phyloP scores from a whole-genome alignment of 2,113 vertebrate species.

The Pollimyrus isidori region DNA sequence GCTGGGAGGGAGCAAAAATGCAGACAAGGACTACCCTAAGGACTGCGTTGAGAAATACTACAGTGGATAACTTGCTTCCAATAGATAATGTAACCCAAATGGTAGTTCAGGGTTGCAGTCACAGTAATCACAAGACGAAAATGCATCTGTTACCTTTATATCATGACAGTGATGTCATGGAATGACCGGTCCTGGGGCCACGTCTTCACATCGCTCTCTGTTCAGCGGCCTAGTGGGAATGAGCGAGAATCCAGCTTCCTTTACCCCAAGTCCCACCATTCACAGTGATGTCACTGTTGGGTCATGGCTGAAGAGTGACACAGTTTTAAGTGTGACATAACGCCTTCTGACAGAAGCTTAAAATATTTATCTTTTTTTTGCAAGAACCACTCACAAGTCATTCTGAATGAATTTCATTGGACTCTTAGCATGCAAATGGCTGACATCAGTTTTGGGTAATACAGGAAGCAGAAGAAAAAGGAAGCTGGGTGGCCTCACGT shows the following conservation, averaged over 20 bases:
- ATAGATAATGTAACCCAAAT: not conserved
- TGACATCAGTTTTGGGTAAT: not conserved
- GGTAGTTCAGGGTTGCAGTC: constrained; percentile 4
- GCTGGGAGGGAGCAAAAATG: not conserved
- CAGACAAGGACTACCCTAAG: not conserved
- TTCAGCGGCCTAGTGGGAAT: not conserved
- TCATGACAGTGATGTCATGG: constrained; percentile 30
- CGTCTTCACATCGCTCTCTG: not conserved
- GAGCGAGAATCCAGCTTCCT: not conserved
- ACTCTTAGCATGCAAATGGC: not conserved
- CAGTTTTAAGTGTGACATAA: not conserved
- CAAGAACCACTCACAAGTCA: not conserved
- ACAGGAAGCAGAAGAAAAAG: not conserved
- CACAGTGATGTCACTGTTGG: not conserved
- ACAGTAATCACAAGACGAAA: constrained; percentile 32
- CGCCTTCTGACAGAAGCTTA: not conserved
- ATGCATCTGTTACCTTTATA: constrained; percentile 23
- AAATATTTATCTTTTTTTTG: not conserved
- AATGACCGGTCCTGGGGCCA: constrained; percentile 21
- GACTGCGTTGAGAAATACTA: not conserved
- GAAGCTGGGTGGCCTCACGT: not conserved
- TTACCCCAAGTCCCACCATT: not conserved
- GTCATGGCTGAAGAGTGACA: not conserved
- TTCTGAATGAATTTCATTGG: not conserved
- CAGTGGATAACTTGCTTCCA: not conserved